Base-by-base conservation (phyloP, 2,888 invertebrate species). In the Dorcus hopei region DNA sequence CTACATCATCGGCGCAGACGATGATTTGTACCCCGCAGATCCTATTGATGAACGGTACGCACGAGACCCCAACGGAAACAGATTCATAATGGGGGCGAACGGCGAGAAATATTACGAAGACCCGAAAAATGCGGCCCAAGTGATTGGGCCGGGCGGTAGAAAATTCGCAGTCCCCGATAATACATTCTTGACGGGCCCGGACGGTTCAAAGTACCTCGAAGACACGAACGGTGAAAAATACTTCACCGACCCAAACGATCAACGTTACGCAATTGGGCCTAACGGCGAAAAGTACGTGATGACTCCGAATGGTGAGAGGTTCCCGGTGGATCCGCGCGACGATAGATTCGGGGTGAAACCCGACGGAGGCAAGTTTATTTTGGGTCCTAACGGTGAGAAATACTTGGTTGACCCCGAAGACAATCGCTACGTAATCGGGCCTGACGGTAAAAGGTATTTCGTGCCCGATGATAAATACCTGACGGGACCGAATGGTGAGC, bases 51-150 rank as follows among this genome's bases (percentile, higher is more conserved):
- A 59, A 40, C 38, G 51, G 40, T 59, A 49, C 19, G 11, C 54
- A 23, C 39, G 16, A 14, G 59, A 59, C 38, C 54, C 54, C 7
- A 51, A 59, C 33, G 54, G 54, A 9, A 55, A 59, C 11, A 51
- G 42, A 39, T 51, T 59, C 9, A 54, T 55, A 39, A 54, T 59
- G 41, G 55, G 52, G 38, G 52, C 52, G 9, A 54, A 59, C 23
- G 59, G 59, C 3, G 54, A 59, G 11, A 38, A 49, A n/a, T 59
- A 59, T 38, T 43, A 47, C 11, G 45, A 51, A 38, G 59, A 59
- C 39, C 59, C 48, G 8, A 41, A 52, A 16, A 52, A 59, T 47
- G 40, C 42, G 9, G 54, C 51, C 38, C 54, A 54, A 8, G 51
- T 59, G 26, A 50, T 45, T 7, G 54, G 54, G n/a, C 54, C 54